Base-by-base conservation (phyloP, 2,888 invertebrate genomes). In the Acleris sparsana region DNA sequence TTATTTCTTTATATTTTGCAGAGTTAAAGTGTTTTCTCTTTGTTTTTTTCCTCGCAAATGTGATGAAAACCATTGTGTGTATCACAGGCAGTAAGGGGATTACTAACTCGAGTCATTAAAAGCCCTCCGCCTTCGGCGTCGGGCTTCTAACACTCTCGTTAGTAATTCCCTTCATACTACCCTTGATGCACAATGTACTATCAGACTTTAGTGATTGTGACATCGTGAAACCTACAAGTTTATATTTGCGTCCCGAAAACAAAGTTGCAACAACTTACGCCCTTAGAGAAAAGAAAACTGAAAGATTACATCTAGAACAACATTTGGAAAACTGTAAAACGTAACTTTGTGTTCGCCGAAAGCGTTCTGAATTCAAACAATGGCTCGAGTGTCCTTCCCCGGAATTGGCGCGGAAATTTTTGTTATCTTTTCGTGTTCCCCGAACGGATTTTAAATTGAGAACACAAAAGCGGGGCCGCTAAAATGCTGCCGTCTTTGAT, bases 381-480 rank as follows among this genome's bases (percentile, higher is more conserved):
- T 82, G 81, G 87, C 82, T 91, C 90, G 87, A 80, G 85, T 91
- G 88, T 89, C 88, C 87, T 89, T 90, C 88, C 83, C 85, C 85
- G 83, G 90, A 92, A 89, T 85, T 84, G 87, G 88, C 86, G 87
- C 88, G 91, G 91, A 91, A 90, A 91, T 91, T 92, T 91, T 91
- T 92, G 92, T 92, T 92, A 90, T 92, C 90, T 91, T 90, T 90
- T 90, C 89, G 91, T 89, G 85, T 92, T 91, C 91, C 86, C 85
- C 87, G 91, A 92, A 92, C 86, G 88, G 87, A 90, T 91, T 92
- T 90, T 88, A 86, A 91, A 92, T 90, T 88, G 90, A 92, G 91
- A 89, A 90, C 89, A 81, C 88, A 83, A 87, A 86, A 86, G 80
- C 78, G 71, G 77, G 71, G 73, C 71, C 79, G 75, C 80, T 89